Conservation (phyloP, 2,113 vertebrate species). For the Gavialis gangeticus region DNA sequence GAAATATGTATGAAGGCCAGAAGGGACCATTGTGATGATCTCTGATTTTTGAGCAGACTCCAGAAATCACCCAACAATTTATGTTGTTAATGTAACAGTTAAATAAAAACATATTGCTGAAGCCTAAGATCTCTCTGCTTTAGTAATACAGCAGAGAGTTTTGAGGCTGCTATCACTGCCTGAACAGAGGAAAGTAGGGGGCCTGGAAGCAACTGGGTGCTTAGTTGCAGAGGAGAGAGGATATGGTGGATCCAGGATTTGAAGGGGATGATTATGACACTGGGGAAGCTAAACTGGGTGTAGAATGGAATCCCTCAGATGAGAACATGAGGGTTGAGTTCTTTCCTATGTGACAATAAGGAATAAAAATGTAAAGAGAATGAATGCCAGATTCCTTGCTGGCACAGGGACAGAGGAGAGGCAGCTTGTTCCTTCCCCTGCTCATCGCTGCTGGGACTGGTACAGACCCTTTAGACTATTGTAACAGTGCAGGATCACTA, state of each 20-base stretch:
- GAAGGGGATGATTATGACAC: not conserved
- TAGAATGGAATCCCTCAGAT: not conserved
- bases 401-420: not conserved
- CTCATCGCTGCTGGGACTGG: not conserved
- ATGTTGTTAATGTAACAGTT: not conserved
- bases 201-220: not conserved
- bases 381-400: not conserved
- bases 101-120: not conserved
- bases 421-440: not conserved
- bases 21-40: not conserved
- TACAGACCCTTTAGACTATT: not conserved
- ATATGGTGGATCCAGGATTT: not conserved
- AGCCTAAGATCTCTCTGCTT: not conserved
- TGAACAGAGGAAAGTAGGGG: not conserved
- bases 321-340: not conserved
- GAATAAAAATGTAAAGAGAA: not conserved
- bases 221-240: not conserved
- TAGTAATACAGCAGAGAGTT: not conserved
- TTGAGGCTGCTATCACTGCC: not conserved
- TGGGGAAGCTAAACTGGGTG: not conserved
- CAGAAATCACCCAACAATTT: not conserved
- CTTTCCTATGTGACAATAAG: not conserved
- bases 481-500: not conserved
- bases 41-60: not conserved
- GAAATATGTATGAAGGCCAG: not conserved